phyloP scores from a whole-genome alignment of 2,113 vertebrate species.

The Colinus virginianus region DNA sequence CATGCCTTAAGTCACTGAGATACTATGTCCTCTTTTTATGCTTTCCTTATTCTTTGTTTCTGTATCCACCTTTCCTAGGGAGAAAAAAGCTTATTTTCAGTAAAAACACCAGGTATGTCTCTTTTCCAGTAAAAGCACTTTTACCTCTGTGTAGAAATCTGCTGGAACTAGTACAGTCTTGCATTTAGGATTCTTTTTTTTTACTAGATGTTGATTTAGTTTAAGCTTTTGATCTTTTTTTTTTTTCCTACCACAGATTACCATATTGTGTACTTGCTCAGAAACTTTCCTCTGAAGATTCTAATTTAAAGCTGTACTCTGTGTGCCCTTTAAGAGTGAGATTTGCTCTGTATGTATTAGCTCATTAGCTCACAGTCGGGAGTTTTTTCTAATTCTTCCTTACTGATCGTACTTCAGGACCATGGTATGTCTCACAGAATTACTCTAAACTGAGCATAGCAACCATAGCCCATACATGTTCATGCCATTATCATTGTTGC shows the following conservation, averaged over 20 bases:
- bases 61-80: not conserved
- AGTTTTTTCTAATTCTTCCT: not conserved
- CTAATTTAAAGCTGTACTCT: not conserved
- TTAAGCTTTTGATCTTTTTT: not conserved
- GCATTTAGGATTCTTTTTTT: conserved; percentile 26
- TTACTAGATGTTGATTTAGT: not conserved
- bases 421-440: not conserved
- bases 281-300: not conserved
- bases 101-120: not conserved
- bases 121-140: not conserved
- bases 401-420: not conserved
- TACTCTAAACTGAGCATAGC: not conserved
- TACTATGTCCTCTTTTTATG: fast-evolving
- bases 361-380: not conserved
- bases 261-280: not conserved
- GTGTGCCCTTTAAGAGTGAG: not conserved
- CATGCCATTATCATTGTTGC: not conserved
- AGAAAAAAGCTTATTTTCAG: not conserved
- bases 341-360: not conserved
- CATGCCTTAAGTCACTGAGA: not conserved
- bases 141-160: conserved; percentile 42
- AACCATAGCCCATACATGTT: not conserved
- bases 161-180: conserved; percentile 22
- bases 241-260: not conserved
- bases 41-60: not conserved